phyloP scores from a whole-genome alignment of 1,140 invertebrate species.

The Gonioctena quinquepunctata region DNA sequence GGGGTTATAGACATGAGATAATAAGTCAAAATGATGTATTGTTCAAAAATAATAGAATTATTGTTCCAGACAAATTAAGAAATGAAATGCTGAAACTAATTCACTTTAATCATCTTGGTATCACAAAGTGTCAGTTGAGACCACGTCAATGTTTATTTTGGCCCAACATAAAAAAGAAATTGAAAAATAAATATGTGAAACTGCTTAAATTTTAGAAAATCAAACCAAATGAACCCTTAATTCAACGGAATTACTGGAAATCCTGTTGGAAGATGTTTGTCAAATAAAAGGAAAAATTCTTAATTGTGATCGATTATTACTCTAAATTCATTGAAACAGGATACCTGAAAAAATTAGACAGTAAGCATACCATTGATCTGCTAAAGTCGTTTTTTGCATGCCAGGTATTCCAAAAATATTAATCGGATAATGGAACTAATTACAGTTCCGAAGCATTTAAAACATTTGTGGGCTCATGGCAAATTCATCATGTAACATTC shows the following conservation, averaged over 20 bases:
- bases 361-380: no score
- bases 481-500: background rate
- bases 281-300: no score
- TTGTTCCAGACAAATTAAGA: constrained; percentile 47
- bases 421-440: no score
- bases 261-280: background rate
- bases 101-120: constrained; percentile 57
- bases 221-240: constrained; percentile 39
- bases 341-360: no score
- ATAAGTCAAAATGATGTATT: constrained; percentile 42
- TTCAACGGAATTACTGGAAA: constrained; percentile 6
- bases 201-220: constrained; percentile 49
- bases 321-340: no score
- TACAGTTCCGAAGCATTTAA: no score
- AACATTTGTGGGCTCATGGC: background rate
- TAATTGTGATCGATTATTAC: no score
- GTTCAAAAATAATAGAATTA: constrained; percentile 44
- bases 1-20: constrained; percentile 34
- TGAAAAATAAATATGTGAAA: constrained; percentile 51
- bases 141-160: constrained; percentile 28
- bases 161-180: constrained; percentile 55
- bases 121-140: constrained; percentile 42
- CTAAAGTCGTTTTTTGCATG: no score
- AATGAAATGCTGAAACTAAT: constrained; percentile 47
- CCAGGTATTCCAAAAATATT: no score